Base-by-base conservation (phyloP, 2,888 invertebrate species). In the Dicyrtoma fusca region DNA sequence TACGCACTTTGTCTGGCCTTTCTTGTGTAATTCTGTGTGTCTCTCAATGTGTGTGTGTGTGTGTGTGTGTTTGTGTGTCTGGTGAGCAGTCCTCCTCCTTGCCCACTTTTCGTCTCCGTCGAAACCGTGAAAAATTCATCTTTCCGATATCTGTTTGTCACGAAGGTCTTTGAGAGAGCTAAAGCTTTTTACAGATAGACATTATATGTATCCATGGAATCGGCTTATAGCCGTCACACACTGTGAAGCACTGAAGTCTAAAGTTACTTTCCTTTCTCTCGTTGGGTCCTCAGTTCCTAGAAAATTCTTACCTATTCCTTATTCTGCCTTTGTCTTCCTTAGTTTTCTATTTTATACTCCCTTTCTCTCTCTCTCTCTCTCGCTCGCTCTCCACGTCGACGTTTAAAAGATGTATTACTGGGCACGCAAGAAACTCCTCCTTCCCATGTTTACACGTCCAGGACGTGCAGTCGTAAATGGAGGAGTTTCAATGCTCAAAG, bases 41-140 rank as follows among this genome's bases (percentile, higher is more conserved):
- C n/a, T n/a, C n/a, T n/a, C n/a, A n/a, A n/a, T n/a, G n/a, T n/a
- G n/a, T n/a, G n/a, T n/a, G n/a, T n/a, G n/a, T n/a, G n/a, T n/a
- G n/a, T n/a, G n/a, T n/a, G n/a, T n/a, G n/a, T n/a, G n/a, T n/a
- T n/a, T n/a, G n/a, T n/a, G n/a, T 62, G 25, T 17, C n/a, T 23
- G 10, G n/a, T n/a, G n/a, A 17, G 26, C 23, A 1, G 51, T 17
- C 64, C 51, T 47, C 44, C 26, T 51, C 26, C 61, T 26, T 34
- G 23, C 59, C 13, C 57, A 51, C 59, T 68, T 61, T 55, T 75
- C 73, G 63, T 73, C 66, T 72, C 73, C 17, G 25, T 14, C n/a
- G 34, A 65, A 72, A 70, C 73, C 73, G 76, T 79, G 77, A 79
- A 79, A 77, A 77, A 79, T 79, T 77, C 77, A 79, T 75, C 77